Evolutionary conservation across 1,140 invertebrate species (phyloP).

Genomic region (Fragariocoptes setiger): DNA sequence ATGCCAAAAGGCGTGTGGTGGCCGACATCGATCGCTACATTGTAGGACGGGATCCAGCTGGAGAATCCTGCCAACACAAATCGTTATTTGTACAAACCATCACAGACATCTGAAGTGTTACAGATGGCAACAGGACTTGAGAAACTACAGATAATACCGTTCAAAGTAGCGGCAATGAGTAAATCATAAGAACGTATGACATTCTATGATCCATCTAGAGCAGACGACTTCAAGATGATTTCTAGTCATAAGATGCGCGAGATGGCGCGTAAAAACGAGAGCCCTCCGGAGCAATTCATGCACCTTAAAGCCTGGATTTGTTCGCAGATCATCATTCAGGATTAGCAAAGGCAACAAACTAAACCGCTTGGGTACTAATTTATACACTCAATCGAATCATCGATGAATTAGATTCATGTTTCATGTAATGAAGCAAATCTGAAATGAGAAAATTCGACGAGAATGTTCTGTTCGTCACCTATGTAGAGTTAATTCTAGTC

Average conservation of each 20-base stretch:
- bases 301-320: slow-evolving; percentile 70
- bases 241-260: slow-evolving; percentile 85
- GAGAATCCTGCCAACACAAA: slow-evolving; percentile 64
- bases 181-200: slow-evolving; percentile 48
- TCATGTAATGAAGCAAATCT: too few species aligned
- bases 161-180: slow-evolving; percentile 88
- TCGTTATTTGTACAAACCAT: slow-evolving; percentile 67
- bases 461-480: too few species aligned
- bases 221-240: slow-evolving; percentile 83
- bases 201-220: slow-evolving; percentile 57
- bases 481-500: too few species aligned
- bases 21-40: slow-evolving; percentile 95
- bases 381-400: too few species aligned
- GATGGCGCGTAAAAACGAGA: slow-evolving; percentile 10
- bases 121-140: slow-evolving; percentile 67
- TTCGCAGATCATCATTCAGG: too few species aligned
- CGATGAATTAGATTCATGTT: too few species aligned
- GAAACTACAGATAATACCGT: slow-evolving; percentile 78
- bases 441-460: too few species aligned
- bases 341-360: too few species aligned
- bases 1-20: slow-evolving; percentile 77
- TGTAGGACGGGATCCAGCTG: slow-evolving; percentile 88
- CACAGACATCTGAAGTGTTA: slow-evolving; percentile 56
- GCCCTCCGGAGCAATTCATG: slow-evolving; percentile 59
- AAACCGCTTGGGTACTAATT: too few species aligned